phyloP scores from a whole-genome alignment of 1,140 invertebrate genomes.

The Sarcophaga peregrina region DNA sequence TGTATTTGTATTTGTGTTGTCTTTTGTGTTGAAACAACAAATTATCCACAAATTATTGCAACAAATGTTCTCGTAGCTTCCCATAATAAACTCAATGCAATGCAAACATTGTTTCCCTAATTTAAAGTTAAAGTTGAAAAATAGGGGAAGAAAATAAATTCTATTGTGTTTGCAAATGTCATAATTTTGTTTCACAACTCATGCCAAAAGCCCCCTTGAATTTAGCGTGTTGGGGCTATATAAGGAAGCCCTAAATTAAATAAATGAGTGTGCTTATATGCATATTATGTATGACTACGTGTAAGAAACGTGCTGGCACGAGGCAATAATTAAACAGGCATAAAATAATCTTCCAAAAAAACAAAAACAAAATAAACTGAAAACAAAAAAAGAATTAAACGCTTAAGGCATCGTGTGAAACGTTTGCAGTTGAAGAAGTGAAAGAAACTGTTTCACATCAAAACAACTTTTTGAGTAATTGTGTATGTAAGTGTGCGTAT shows the following conservation, averaged over 20 bases:
- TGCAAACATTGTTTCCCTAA: no score
- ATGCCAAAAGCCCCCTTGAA: not conserved
- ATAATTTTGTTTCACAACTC: not conserved
- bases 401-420: not conserved
- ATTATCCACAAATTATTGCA: no score
- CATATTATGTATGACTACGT: not conserved
- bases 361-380: no score
- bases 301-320: not conserved
- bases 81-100: no score
- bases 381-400: conserved; percentile 7
- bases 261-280: no score
- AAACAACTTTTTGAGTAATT: not conserved
- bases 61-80: no score
- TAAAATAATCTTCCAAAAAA: not conserved
- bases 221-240: not conserved
- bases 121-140: no score
- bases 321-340: not conserved
- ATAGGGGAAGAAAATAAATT: not conserved
- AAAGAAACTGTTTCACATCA: not conserved
- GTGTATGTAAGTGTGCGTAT: not conserved
- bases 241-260: no score
- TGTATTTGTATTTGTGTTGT: no score
- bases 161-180: not conserved
- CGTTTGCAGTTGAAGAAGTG: not conserved
- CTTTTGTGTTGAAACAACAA: no score